These are phyloP conservation scores for Tetropium fuscum DNA, from an alignment of 2,888 invertebrate genomes.

Conservation along the genomic window DNA sequence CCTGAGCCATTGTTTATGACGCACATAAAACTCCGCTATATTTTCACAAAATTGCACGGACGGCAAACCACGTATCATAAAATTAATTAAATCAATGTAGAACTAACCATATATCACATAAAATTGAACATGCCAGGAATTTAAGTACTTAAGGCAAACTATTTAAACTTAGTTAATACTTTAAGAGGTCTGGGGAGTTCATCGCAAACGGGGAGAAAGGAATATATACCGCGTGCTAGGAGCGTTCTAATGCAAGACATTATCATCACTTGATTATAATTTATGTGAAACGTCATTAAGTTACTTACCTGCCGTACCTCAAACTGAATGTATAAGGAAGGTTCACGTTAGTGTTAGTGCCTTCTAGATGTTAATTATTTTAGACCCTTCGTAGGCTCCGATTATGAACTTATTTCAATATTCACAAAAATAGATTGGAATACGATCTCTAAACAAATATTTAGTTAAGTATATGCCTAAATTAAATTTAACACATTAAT, in stretches of 20 bases:
- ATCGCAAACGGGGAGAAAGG: constrained; percentile 30
- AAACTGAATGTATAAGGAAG: constrained; percentile 23
- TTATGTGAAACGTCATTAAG: constrained; percentile 58
- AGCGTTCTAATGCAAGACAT: constrained; percentile 55
- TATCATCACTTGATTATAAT: constrained; percentile 58
- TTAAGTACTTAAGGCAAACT: constrained; percentile 50
- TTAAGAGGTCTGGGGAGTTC: constrained; percentile 46
- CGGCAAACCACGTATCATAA: constrained; percentile 22
- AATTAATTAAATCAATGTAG: constrained; percentile 34
- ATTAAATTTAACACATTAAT: no score
- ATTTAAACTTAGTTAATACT: constrained; percentile 56
- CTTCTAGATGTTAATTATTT: constrained; percentile 10
- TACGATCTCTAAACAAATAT: no score
- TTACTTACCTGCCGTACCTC: constrained; percentile 37
- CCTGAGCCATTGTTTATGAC: constrained; percentile 25
- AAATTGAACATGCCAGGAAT: constrained; percentile 38
- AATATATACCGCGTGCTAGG: constrained; percentile 27
- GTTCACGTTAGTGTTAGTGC: not conserved
- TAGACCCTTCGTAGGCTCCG: constrained; percentile 1
- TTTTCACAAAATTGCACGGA: constrained; percentile 14
- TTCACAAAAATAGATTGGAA: no score
- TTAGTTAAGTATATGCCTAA: no score
- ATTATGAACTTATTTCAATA: no score
- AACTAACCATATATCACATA: constrained; percentile 19
- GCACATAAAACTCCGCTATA: constrained; percentile 15